phyloP scores from a whole-genome alignment of 2,888 invertebrate genomes.

The Limenitis camilla region DNA sequence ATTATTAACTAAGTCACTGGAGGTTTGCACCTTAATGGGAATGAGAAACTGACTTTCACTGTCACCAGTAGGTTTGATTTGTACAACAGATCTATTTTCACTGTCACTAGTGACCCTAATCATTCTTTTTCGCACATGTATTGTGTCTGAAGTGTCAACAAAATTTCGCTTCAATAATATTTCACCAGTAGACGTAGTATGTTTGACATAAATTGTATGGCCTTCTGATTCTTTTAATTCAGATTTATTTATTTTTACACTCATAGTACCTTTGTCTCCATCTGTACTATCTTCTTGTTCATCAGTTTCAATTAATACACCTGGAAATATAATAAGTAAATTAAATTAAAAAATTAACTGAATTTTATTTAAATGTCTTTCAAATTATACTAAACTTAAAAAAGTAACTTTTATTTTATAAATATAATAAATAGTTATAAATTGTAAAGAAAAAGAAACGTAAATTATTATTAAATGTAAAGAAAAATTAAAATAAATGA shows the following conservation, averaged over 20 bases:
- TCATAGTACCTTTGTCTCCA: constrained; percentile 53
- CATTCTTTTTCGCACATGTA: constrained; percentile 61
- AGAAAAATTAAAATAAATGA: too few relatives aligned
- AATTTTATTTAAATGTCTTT: too few relatives aligned
- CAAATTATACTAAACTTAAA: too few relatives aligned
- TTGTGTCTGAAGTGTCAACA: constrained; percentile 54
- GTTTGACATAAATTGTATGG: constrained; percentile 60
- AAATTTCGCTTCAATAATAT: constrained; percentile 61
- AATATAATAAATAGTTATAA: not conserved
- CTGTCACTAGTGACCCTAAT: constrained; percentile 63
- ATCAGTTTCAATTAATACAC: constrained; percentile 76
- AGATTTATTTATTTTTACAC: constrained; percentile 40
- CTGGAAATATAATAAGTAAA: constrained; percentile 40
- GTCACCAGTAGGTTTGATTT: constrained; percentile 53
- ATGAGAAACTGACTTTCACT: constrained; percentile 65
- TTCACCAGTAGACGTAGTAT: constrained; percentile 60
- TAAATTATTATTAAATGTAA: too few relatives aligned
- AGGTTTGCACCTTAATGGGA: constrained; percentile 59
- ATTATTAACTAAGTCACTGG: constrained; percentile 65
- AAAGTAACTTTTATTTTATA: not conserved
- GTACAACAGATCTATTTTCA: constrained; percentile 62
- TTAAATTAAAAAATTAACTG: constrained; percentile 7
- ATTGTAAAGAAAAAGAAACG: not conserved
- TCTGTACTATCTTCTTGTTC: constrained; percentile 74
- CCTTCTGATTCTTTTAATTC: constrained; percentile 52